These are phyloP conservation scores for Colletes gigas DNA, from an alignment of 1,140 invertebrate genomes.

Conservation along the genomic window DNA sequence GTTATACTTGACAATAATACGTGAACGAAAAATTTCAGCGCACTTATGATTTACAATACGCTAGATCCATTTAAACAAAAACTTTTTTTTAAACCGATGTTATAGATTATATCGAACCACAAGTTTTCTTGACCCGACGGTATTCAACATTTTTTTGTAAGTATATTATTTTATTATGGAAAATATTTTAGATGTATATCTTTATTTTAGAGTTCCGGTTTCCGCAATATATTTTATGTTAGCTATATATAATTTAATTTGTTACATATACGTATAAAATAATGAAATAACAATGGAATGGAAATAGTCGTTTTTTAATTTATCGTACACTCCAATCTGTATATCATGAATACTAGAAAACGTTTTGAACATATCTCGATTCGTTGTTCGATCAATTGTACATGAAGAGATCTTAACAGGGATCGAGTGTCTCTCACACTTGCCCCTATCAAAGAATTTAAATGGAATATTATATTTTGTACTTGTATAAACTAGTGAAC, in stretches of 20 bases:
- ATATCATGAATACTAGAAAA: not conserved
- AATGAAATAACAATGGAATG: not conserved
- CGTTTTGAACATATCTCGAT: slow-evolving; percentile 8
- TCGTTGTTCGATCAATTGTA: not conserved
- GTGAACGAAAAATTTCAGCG: not conserved
- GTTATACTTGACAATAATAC: not conserved
- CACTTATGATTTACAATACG: not conserved
- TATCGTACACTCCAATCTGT: not conserved
- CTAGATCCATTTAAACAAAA: not conserved
- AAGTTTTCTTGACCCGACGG: not conserved
- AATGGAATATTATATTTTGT: slow-evolving; percentile 73
- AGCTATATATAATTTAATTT: slow-evolving; percentile 12
- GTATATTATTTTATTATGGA: slow-evolving; percentile 22
- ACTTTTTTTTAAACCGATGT: not conserved
- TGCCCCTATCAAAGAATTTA: slow-evolving; percentile 59
- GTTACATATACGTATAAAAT: not conserved
- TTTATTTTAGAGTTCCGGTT: slow-evolving; percentile 15
- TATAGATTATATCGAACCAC: not conserved
- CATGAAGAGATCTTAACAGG: slow-evolving; percentile 50
- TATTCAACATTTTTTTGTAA: not conserved
- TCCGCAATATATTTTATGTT: slow-evolving; percentile 20
- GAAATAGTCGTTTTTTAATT: slow-evolving; percentile 1
- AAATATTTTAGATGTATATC: slow-evolving; percentile 13
- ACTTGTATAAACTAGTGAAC: slow-evolving; percentile 71
- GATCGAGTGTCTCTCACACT: slow-evolving; percentile 53